Percentiles rank a stretch among this genome's conserved stretches.
Conservation (phyloP, 2,113 vertebrate species). For the Thunnus thynnus region DNA sequence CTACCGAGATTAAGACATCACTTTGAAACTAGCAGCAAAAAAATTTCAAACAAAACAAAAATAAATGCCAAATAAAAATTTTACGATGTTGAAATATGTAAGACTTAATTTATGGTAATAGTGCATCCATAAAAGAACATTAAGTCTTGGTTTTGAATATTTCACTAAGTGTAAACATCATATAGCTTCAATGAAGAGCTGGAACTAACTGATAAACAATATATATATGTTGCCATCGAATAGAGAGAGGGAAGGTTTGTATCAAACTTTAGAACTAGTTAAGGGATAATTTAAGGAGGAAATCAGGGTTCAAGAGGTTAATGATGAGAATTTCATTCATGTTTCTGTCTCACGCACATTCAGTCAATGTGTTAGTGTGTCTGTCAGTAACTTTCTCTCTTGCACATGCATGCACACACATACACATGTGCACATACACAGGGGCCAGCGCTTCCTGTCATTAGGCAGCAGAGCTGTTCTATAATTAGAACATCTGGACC, state of each 20-base stretch:
- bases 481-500: slow-evolving; percentile 82
- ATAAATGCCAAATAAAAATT: too few species aligned
- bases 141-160: too few species aligned
- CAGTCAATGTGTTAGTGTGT: slow-evolving; percentile 28
- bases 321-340: slow-evolving; percentile 62
- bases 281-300: slow-evolving; percentile 27
- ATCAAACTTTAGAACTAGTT: slow-evolving; percentile 2
- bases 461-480: slow-evolving; percentile 72
- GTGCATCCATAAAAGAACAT: too few species aligned
- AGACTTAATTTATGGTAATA: too few species aligned
- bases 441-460: slow-evolving; percentile 73
- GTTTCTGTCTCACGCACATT: slow-evolving; percentile 46
- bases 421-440: slow-evolving; percentile 12
- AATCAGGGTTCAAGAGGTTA: slow-evolving; percentile 61
- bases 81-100: too few species aligned
- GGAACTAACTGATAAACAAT: background rate
- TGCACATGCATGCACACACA: slow-evolving; percentile 4
- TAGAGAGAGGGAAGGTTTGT: background rate
- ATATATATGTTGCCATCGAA: background rate
- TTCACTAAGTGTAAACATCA: too few species aligned
- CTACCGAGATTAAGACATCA: too few species aligned
- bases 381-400: slow-evolving; percentile 7
- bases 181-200: too few species aligned
- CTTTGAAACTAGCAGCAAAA: too few species aligned
- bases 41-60: too few species aligned